Evolutionary conservation across 2,888 invertebrate genomes (phyloP).

Genomic region (Micropterix aruncella): DNA sequence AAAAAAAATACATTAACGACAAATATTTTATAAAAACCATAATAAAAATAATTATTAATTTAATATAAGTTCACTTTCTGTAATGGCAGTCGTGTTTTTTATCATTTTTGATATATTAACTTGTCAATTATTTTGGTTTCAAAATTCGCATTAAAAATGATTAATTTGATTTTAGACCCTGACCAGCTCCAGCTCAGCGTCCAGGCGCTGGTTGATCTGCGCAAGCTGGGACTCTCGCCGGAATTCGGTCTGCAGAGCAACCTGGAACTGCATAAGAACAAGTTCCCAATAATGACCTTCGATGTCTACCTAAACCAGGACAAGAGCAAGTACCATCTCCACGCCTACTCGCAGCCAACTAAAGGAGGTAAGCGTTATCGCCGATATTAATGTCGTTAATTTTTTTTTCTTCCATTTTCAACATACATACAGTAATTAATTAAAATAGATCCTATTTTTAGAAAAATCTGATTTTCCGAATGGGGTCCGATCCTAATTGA

Average conservation of each 20-base stretch:
- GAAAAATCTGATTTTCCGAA: no score
- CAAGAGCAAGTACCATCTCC: slow-evolving; percentile 57
- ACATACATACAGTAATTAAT: no score
- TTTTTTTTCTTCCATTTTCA: no score
- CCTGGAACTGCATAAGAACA: slow-evolving; percentile 42
- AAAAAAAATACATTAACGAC: no score
- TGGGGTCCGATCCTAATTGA: no score
- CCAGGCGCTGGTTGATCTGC: slow-evolving; percentile 52
- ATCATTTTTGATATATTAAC: no score
- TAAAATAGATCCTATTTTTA: no score
- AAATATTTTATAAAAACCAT: no score
- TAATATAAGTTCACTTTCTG: no score
- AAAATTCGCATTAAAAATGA: slow-evolving; percentile 4
- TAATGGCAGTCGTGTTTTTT: no score
- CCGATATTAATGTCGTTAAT: no score
- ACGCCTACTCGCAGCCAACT: slow-evolving; percentile 47
- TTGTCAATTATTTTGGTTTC: slow-evolving; percentile 1
- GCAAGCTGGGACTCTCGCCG: slow-evolving; percentile 58
- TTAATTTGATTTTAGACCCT: slow-evolving; percentile 33
- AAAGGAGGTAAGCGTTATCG: slow-evolving; percentile 40
- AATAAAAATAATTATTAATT: no score
- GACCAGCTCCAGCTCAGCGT: slow-evolving; percentile 44
- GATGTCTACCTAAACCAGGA: slow-evolving; percentile 60
- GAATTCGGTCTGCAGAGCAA: slow-evolving; percentile 59
- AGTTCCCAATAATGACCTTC: slow-evolving; percentile 48